Percentiles rank a stretch among this genome's conserved stretches.
Evolutionary conservation across 2,797 vertebrate genomes (phyloP).

Genomic region (Rhabdophis nuchalis): DNA sequence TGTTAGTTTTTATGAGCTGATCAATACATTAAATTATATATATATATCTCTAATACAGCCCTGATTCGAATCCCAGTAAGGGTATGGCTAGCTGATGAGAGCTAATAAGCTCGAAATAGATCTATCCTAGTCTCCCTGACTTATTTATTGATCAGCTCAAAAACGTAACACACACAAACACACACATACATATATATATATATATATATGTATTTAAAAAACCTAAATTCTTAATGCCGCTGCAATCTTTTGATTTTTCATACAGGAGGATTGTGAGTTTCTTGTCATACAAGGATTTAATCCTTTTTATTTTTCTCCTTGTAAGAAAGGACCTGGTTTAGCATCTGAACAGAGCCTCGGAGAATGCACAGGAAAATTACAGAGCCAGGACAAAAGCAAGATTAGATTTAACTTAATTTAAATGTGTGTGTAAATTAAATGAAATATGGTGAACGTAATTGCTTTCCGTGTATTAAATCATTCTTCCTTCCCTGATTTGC

Average conservation of each 20-base stretch:
- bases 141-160: no score
- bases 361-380: neutral
- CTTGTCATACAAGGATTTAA: neutral
- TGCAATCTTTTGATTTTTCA: neutral
- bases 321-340: neutral
- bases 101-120: no score
- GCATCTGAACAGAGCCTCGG: neutral
- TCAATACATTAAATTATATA: no score
- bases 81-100: no score
- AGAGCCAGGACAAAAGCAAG: neutral
- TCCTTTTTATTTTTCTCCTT: neutral
- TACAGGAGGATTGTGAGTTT: neutral
- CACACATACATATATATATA: no score
- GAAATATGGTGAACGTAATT: neutral
- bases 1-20: no score
- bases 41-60: no score
- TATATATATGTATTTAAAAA: neutral
- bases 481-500: neutral
- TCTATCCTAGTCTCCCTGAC: no score
- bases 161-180: no score
- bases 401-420: neutral
- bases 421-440: neutral
- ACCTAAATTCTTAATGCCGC: neutral
- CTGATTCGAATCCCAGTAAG: no score
- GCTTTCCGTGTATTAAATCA: neutral